Evolutionary conservation across 2,888 invertebrate species (phyloP).

Genomic region (Apantesis nais): DNA sequence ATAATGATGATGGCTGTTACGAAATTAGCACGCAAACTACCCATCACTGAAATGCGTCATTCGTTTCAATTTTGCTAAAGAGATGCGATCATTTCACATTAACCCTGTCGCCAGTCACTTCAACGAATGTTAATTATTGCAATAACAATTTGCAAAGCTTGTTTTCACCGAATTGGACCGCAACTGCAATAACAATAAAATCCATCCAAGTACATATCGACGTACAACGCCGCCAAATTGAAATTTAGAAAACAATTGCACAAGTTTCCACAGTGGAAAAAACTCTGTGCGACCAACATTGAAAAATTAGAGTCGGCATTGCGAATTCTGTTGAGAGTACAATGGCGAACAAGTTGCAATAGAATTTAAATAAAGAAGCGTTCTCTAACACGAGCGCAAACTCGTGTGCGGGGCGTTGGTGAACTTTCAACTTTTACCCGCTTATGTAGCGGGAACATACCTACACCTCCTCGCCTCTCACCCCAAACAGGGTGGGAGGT

Average conservation of each 20-base stretch:
- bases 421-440: slow-evolving; percentile 85
- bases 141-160: slow-evolving; percentile 64
- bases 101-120: slow-evolving; percentile 46
- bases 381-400: slow-evolving; percentile 73
- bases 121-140: slow-evolving; percentile 56
- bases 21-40: slow-evolving; percentile 67
- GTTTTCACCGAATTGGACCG: slow-evolving; percentile 69
- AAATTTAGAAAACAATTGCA: slow-evolving; percentile 65
- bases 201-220: slow-evolving; percentile 56
- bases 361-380: slow-evolving; percentile 84
- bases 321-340: slow-evolving; percentile 76
- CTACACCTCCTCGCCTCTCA: slow-evolving; percentile 49
- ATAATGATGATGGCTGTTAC: slow-evolving; percentile 62
- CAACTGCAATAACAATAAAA: slow-evolving; percentile 66
- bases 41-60: slow-evolving; percentile 67
- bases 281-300: slow-evolving; percentile 61
- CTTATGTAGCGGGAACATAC: slow-evolving; percentile 68
- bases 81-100: slow-evolving; percentile 60
- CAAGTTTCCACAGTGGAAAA: slow-evolving; percentile 57
- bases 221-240: slow-evolving; percentile 62
- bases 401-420: slow-evolving; percentile 78
- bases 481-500: slow-evolving; percentile 50
- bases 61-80: slow-evolving; percentile 70
- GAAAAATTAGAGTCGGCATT: slow-evolving; percentile 74
- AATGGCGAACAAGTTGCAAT: slow-evolving; percentile 85